These are phyloP conservation scores for Galeruca laticollis DNA, from an alignment of 2,888 invertebrate species.

Conservation along the genomic window DNA sequence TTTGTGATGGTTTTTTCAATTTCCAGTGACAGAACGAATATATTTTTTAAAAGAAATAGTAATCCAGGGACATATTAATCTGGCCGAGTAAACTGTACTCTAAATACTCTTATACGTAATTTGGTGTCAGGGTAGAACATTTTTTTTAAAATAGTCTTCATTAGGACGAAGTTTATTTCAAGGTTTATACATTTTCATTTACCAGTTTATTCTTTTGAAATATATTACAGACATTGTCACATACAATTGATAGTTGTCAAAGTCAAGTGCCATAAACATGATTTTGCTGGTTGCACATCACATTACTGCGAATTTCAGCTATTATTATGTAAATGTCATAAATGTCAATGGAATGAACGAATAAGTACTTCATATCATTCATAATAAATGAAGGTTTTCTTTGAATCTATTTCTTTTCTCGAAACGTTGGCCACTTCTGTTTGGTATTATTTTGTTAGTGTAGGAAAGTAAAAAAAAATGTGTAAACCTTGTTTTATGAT, in stretches of 20 bases:
- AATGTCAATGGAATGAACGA: no score
- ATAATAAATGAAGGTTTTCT: no score
- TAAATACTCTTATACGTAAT: conserved; percentile 87
- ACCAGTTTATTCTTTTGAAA: background rate
- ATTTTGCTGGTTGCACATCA: no score
- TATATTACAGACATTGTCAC: background rate
- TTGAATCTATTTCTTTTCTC: no score
- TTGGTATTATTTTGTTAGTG: background rate
- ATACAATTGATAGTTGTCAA: background rate
- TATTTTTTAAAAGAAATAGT: conserved; percentile 53
- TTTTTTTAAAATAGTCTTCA: conserved; percentile 61
- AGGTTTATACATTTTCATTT: conserved; percentile 52
- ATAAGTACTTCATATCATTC: no score
- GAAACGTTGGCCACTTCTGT: no score
- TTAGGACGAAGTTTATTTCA: conserved; percentile 52
- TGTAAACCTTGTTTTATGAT: background rate
- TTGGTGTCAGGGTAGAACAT: conserved; percentile 85
- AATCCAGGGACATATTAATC: conserved; percentile 49
- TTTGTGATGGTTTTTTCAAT: conserved; percentile 8
- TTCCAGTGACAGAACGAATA: conserved; percentile 49
- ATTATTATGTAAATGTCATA: no score
- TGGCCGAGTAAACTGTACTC: conserved; percentile 71
- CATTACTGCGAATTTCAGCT: no score
- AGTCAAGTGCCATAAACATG: conserved; percentile 15
- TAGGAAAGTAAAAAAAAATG: background rate